Percentiles rank a stretch among this genome's conserved stretches.
Conservation (phyloP, 2,113 vertebrate genomes). For the Nipponia nippon region DNA sequence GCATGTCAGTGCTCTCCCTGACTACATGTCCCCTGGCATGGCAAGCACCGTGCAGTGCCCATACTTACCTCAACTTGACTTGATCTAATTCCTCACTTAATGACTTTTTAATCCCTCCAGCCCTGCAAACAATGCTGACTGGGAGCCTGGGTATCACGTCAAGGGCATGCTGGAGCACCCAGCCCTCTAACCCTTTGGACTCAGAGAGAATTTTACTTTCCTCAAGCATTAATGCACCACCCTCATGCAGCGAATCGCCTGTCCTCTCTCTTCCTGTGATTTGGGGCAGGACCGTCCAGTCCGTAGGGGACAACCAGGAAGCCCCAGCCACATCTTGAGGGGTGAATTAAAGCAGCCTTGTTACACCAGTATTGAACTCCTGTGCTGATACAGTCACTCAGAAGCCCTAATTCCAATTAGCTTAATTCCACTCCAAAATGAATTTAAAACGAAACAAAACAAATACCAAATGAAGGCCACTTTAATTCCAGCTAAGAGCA, state of each 20-base stretch:
- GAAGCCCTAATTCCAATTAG: neutral
- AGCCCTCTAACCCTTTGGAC: neutral
- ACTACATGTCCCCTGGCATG: fast-evolving
- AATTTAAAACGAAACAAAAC: neutral
- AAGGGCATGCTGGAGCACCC: neutral
- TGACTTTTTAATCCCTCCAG: neutral
- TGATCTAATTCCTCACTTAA: neutral
- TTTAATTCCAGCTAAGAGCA: neutral
- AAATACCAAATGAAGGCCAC: neutral
- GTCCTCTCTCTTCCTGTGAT: neutral
- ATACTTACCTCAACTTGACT: neutral
- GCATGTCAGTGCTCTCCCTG: neutral
- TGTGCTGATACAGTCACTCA: neutral
- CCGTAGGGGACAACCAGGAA: neutral
- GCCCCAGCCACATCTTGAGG: neutral
- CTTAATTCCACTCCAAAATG: neutral
- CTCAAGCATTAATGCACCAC: neutral
- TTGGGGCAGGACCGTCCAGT: neutral
- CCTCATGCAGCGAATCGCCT: neutral
- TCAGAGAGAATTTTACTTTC: neutral
- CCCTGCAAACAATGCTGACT: neutral
- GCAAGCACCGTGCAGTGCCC: neutral
- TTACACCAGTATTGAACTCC: neutral
- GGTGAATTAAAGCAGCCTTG: neutral
- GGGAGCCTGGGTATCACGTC: neutral